Percentiles rank a stretch among this genome's conserved stretches.
These are phyloP conservation scores for Cephus pulcher DNA, from an alignment of 2,888 invertebrate genomes.

Conservation along the genomic window DNA sequence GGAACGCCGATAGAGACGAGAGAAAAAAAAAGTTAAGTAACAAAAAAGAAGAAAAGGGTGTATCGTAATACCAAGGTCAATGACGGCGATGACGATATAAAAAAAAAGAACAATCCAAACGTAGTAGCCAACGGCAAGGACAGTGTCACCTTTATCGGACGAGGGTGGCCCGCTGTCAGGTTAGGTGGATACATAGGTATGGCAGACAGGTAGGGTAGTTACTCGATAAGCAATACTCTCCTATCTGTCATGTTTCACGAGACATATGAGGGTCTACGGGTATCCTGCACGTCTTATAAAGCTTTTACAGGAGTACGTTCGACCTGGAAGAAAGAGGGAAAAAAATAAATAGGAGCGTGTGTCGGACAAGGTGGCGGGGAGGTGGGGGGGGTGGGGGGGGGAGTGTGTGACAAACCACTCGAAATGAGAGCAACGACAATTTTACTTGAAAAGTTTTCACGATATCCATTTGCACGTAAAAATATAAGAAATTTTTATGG, in stretches of 20 bases:
- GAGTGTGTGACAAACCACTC: background rate
- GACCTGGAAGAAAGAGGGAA: background rate
- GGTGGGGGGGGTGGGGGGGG: background rate
- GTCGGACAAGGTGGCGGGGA: background rate
- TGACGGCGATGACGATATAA: background rate
- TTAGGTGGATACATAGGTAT: background rate
- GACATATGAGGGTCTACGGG: background rate
- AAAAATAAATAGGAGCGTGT: slow-evolving; percentile 1
- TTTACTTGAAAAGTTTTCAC: background rate
- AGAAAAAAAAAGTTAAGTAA: no score
- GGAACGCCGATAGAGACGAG: no score
- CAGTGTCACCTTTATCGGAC: background rate
- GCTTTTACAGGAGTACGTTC: background rate
- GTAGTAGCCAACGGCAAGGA: background rate
- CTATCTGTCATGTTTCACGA: background rate
- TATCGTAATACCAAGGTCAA: background rate
- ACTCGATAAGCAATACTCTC: background rate
- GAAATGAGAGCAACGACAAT: background rate
- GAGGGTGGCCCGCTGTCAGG: background rate
- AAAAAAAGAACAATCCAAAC: background rate
- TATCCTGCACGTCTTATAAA: background rate
- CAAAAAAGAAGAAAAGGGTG: background rate
- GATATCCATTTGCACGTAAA: background rate
- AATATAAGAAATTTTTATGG: background rate
- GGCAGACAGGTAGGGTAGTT: background rate